These are phyloP conservation scores for Danio tinwini DNA, from an alignment of 2,797 vertebrate species.

Conservation along the genomic window DNA sequence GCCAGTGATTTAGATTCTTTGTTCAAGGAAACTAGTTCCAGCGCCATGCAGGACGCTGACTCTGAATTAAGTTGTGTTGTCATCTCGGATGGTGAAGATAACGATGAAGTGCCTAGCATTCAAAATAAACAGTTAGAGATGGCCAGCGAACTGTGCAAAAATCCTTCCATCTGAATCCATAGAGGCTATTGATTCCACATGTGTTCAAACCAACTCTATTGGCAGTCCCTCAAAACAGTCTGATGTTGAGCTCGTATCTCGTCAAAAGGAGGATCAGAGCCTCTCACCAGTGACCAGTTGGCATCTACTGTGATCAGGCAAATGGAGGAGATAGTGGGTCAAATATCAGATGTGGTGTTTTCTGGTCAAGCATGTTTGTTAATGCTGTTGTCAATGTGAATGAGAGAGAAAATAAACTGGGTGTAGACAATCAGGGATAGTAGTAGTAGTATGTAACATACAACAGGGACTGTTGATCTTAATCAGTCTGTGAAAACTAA, in stretches of 20 bases:
- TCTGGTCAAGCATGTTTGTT: slow-evolving; percentile 3
- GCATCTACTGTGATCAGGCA: slow-evolving; percentile 1
- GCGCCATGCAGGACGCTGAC: background rate
- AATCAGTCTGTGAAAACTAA: background rate
- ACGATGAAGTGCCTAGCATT: background rate
- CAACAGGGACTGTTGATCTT: slow-evolving; percentile 15
- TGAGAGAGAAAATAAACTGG: slow-evolving; percentile 40
- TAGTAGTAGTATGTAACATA: slow-evolving; percentile 16
- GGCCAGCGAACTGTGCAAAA: no score
- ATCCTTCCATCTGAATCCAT: background rate
- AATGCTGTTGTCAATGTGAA: slow-evolving; percentile 30
- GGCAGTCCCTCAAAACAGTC: slow-evolving; percentile 10
- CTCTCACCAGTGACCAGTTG: background rate
- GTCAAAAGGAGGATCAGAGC: slow-evolving; percentile 23
- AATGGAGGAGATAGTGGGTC: slow-evolving; percentile 21
- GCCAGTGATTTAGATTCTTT: slow-evolving; percentile 1
- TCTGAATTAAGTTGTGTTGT: slow-evolving; percentile 23
- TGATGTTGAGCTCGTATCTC: background rate
- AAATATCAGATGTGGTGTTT: slow-evolving; percentile 35
- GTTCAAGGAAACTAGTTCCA: slow-evolving; percentile 24
- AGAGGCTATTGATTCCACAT: background rate
- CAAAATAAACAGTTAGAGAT: background rate
- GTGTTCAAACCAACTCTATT: background rate
- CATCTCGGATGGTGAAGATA: slow-evolving; percentile 44
- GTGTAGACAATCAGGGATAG: slow-evolving; percentile 47